Percentiles rank a stretch among this genome's conserved stretches.
Conservation (phyloP, 2,797 vertebrate genomes). For the Lacerta bilineata region DNA sequence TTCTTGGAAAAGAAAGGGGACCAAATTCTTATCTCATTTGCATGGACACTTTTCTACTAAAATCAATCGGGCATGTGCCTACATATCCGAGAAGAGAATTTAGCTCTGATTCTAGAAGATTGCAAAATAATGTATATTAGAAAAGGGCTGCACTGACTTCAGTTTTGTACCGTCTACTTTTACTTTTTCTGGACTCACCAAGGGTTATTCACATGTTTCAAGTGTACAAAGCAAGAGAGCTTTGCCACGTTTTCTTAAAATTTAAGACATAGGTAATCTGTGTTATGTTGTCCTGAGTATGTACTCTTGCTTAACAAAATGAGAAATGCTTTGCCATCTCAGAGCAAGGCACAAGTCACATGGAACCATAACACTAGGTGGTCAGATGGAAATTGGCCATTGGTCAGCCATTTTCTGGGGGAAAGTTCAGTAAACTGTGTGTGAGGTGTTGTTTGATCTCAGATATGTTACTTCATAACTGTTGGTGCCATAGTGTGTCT, state of each 20-base stretch:
- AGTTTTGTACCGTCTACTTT: neutral
- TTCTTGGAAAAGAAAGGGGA: constrained; percentile 70
- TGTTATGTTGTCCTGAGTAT: neutral
- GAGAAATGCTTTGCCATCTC: neutral
- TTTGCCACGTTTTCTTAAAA: neutral
- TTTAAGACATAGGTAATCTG: neutral
- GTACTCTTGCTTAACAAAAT: neutral
- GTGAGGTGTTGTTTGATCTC: constrained; percentile 41
- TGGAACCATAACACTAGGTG: neutral
- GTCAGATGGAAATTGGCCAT: neutral
- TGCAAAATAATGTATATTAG: constrained; percentile 43
- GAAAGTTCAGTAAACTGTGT: constrained; percentile 32
- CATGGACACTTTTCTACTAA: constrained; percentile 30
- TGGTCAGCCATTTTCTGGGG: constrained; percentile 17
- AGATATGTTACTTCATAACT: constrained; percentile 43
- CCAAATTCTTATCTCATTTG: constrained; percentile 59
- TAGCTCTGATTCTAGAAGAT: constrained; percentile 7
- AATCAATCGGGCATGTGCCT: constrained; percentile 25
- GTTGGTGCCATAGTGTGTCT: constrained; percentile 11
- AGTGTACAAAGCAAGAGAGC: neutral
- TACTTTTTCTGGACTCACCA: neutral
- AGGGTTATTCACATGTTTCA: neutral
- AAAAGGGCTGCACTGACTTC: constrained; percentile 6
- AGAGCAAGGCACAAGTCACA: neutral
- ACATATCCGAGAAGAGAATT: constrained; percentile 45